These are phyloP conservation scores for Dicyrtoma fusca DNA, from an alignment of 2,888 invertebrate genomes.

Conservation along the genomic window DNA sequence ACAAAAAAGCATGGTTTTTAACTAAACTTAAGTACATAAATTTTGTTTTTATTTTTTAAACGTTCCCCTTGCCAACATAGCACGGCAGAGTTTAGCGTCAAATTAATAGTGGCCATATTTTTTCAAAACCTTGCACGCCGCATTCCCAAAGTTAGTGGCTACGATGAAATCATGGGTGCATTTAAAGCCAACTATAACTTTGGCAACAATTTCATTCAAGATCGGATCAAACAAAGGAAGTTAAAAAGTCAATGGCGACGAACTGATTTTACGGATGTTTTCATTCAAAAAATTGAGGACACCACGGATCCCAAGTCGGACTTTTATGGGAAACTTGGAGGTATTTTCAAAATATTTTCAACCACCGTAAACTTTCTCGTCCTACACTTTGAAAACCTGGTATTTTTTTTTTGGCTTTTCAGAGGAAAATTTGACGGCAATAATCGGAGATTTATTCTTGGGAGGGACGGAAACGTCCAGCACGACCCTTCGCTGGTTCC, in stretches of 20 bases:
- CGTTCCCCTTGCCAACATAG: too few relatives aligned
- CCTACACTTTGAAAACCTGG: neutral
- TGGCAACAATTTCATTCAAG: neutral
- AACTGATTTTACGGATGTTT: slow-evolving; percentile 7
- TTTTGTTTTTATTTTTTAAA: neutral
- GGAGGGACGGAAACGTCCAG: slow-evolving; percentile 3
- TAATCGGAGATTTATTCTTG: slow-evolving; percentile 2
- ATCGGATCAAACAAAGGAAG: neutral
- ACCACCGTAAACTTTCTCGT: neutral
- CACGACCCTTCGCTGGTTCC: neutral
- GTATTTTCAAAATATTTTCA: neutral
- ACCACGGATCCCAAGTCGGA: neutral
- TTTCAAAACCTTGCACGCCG: neutral
- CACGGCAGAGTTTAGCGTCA: too few relatives aligned
- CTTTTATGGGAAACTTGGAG: neutral
- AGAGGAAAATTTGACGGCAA: slow-evolving; percentile 2
- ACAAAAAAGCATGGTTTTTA: neutral
- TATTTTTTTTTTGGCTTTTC: neutral
- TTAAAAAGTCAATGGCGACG: neutral
- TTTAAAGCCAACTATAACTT: neutral
- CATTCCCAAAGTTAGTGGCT: neutral
- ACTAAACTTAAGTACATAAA: neutral
- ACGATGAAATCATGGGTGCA: neutral
- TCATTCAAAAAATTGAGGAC: neutral
- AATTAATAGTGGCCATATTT: neutral